Conservation (phyloP, 2,888 invertebrate species). For the Trissoscelio sp. region DNA sequence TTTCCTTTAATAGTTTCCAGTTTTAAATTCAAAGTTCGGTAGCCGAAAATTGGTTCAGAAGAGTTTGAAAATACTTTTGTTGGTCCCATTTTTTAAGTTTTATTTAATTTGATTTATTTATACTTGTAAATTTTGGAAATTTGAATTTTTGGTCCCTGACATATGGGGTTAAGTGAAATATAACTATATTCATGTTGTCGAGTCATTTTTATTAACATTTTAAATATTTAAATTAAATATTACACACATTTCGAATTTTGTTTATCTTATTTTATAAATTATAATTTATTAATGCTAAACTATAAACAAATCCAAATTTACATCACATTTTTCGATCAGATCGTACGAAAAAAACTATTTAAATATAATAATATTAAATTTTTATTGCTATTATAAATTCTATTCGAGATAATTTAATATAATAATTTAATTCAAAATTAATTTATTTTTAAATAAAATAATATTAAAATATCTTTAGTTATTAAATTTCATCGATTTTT, state of each 20-base stretch:
- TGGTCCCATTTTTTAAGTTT: neutral
- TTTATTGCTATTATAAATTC: neutral
- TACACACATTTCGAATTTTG: too few relatives aligned
- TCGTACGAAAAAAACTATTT: slow-evolving; percentile 51
- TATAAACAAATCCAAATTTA: neutral
- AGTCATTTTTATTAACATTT: neutral
- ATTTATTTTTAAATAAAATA: neutral
- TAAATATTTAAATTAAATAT: neutral
- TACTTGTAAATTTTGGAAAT: neutral
- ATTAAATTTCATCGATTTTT: neutral
- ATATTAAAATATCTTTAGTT: too few relatives aligned
- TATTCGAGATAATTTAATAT: too few relatives aligned
- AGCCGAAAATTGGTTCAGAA: too few relatives aligned
- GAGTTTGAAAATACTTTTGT: neutral
- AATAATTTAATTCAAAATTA: neutral
- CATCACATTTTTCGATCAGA: slow-evolving; percentile 13
- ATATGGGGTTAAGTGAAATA: neutral
- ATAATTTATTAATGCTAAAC: too few relatives aligned
- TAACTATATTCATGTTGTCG: neutral
- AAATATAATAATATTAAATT: neutral
- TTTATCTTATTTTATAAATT: too few relatives aligned
- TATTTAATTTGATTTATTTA: neutral
- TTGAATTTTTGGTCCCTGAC: neutral
- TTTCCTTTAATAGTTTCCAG: neutral
- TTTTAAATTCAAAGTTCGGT: too few relatives aligned